phyloP scores from a whole-genome alignment of 1,140 invertebrate genomes.

The Goniozus legneri region DNA sequence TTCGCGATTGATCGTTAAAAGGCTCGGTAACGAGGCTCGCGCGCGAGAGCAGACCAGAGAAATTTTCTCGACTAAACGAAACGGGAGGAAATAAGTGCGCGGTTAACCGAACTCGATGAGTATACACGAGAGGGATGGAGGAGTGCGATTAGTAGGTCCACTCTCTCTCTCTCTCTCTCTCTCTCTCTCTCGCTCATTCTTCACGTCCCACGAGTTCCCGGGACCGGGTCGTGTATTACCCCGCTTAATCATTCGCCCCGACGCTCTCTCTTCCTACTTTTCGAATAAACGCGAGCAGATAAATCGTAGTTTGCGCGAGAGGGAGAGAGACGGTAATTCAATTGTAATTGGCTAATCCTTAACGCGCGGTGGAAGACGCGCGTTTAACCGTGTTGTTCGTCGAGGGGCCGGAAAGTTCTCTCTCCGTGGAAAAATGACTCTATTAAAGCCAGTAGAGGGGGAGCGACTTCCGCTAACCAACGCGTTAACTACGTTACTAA shows the following conservation, averaged over 20 bases:
- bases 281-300: conserved; percentile 24
- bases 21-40: too few species aligned
- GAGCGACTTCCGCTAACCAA: conserved; percentile 36
- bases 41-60: too few species aligned
- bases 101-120: too few species aligned
- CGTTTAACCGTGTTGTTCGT: conserved; percentile 31
- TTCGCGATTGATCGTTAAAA: too few species aligned
- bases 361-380: conserved; percentile 40
- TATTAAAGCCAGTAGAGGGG: conserved; percentile 45
- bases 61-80: too few species aligned
- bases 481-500: conserved; percentile 48
- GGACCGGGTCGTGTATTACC: conserved; percentile 6
- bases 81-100: too few species aligned
- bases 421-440: conserved; percentile 54
- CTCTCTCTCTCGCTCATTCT: too few species aligned
- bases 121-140: too few species aligned
- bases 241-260: conserved; percentile 18
- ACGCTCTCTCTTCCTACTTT: too few species aligned
- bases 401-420: conserved; percentile 18
- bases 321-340: conserved; percentile 40
- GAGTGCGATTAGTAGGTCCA: too few species aligned
- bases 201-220: too few species aligned
- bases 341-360: conserved; percentile 56
- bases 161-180: too few species aligned
- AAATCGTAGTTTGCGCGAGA: conserved; percentile 31